Percentiles rank a stretch among this genome's conserved stretches.
These are phyloP conservation scores for Falco naumanni DNA, from an alignment of 2,797 vertebrate species.

Conservation along the genomic window DNA sequence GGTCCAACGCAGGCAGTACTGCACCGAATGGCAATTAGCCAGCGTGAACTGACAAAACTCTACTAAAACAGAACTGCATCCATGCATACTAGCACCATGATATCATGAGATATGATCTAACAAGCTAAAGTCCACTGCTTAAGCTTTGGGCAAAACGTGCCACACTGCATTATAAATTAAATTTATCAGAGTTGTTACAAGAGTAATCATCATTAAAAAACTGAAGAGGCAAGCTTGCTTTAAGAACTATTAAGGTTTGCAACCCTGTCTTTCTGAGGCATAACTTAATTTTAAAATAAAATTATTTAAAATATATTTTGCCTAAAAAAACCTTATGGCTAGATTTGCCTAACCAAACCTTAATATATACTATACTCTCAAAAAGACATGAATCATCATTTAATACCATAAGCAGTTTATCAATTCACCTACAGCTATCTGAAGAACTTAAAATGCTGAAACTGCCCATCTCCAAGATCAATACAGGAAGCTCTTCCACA, in stretches of 20 bases:
- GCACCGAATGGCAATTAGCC: background rate
- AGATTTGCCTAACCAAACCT: background rate
- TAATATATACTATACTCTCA: background rate
- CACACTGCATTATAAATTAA: background rate
- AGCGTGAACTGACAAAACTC: background rate
- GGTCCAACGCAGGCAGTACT: background rate
- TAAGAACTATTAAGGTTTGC: background rate
- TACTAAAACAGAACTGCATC: background rate
- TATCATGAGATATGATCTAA: accelerated
- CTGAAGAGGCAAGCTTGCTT: background rate
- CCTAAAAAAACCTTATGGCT: background rate
- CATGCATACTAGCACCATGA: background rate
- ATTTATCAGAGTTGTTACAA: background rate
- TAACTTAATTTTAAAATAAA: background rate
- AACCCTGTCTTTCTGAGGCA: background rate
- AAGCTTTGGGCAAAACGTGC: background rate
- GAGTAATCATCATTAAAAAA: background rate
- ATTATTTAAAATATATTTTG: background rate
- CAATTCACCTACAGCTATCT: slow-evolving; percentile 59
- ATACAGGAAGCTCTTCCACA: slow-evolving; percentile 9
- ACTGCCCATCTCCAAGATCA: background rate
- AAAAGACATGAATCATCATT: slow-evolving; percentile 19
- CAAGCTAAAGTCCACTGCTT: background rate
- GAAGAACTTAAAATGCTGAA: slow-evolving; percentile 20
- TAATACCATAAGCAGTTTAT: slow-evolving; percentile 34